Percentiles rank a stretch among this genome's conserved stretches.
phyloP scores from a whole-genome alignment of 1,140 invertebrate genomes.

The Camponotus vicinus region DNA sequence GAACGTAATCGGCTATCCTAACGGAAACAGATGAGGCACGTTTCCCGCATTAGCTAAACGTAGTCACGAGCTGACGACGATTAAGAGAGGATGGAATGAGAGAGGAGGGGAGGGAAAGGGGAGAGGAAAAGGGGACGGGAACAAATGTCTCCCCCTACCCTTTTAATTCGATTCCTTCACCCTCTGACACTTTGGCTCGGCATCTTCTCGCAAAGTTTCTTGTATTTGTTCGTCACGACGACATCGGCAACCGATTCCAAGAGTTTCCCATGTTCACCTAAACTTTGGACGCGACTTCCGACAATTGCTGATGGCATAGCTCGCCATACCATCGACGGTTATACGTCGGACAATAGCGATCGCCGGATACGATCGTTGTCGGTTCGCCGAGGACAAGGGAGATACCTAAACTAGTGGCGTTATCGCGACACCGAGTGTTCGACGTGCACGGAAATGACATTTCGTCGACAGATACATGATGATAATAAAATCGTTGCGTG shows the following conservation, averaged over 20 bases:
- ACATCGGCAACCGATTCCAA: conserved; percentile 35
- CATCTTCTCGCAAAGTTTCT: conserved; percentile 29
- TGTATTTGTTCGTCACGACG: conserved; percentile 59
- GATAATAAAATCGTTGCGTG: background rate
- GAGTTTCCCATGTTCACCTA: conserved; percentile 33
- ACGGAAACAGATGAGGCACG: conserved; percentile 67
- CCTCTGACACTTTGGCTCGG: conserved; percentile 37
- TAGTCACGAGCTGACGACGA: conserved; percentile 29
- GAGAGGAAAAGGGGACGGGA: background rate
- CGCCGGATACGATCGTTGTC: conserved; percentile 53
- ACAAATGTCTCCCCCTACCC: background rate
- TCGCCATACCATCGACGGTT: background rate
- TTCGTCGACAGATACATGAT: background rate
- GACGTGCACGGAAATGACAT: conserved; percentile 51
- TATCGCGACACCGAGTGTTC: conserved; percentile 60
- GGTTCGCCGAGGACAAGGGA: conserved; percentile 33
- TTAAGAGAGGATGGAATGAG: background rate
- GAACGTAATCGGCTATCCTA: conserved; percentile 53
- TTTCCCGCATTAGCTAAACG: conserved; percentile 69
- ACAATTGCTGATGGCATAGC: conserved; percentile 42
- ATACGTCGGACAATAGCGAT: conserved; percentile 63
- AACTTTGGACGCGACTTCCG: conserved; percentile 36
- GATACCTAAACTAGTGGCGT: conserved; percentile 40
- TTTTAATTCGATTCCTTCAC: conserved; percentile 70
- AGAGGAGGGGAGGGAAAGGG: background rate